Conservation (phyloP, 2,888 invertebrate species). For the Augiades crinisus region DNA sequence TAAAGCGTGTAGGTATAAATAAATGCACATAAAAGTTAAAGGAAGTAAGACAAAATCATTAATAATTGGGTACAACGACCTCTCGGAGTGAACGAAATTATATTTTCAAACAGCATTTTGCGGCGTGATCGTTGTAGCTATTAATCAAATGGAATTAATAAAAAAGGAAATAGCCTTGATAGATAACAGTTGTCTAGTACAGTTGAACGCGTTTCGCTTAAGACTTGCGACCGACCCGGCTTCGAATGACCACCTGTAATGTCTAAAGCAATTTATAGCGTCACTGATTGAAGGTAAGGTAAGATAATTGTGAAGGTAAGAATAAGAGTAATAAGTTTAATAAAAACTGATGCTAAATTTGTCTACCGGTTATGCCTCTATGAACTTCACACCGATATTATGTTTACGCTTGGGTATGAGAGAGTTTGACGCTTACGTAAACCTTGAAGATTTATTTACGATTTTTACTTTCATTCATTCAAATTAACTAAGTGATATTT, state of each 20-base stretch:
- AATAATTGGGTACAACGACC: conserved; percentile 4
- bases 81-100: conserved; percentile 1
- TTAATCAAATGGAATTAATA: background rate
- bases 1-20: background rate
- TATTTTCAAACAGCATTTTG: background rate
- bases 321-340: too few relatives aligned
- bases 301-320: too few relatives aligned
- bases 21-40: background rate
- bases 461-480: too few relatives aligned
- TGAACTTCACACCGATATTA: too few relatives aligned
- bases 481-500: too few relatives aligned
- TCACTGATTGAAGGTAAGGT: background rate
- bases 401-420: too few relatives aligned
- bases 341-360: too few relatives aligned
- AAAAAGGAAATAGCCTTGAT: conserved; percentile 2
- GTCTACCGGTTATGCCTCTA: too few relatives aligned
- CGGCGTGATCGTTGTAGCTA: background rate
- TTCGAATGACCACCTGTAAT: background rate
- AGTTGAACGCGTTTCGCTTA: too few relatives aligned
- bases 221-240: background rate
- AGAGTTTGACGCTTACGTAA: too few relatives aligned
- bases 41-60: background rate
- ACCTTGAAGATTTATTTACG: too few relatives aligned
- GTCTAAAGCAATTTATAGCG: background rate
- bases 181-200: background rate